Percentiles rank a stretch among this genome's conserved stretches.
These are phyloP conservation scores for Amaurobius ferox DNA, from an alignment of 2,888 invertebrate genomes.

Conservation along the genomic window DNA sequence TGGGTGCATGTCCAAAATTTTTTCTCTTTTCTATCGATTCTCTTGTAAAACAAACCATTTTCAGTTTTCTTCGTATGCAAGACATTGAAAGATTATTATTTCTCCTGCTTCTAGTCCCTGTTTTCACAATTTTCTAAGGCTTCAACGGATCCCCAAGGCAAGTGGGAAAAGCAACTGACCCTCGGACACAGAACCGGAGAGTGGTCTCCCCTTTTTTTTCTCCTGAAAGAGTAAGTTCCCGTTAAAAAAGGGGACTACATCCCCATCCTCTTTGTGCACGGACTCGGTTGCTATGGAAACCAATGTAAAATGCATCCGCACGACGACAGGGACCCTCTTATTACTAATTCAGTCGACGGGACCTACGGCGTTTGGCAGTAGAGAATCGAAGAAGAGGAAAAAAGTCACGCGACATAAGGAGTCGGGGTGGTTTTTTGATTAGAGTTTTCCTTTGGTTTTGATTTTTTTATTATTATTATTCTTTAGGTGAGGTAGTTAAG, in stretches of 20 bases:
- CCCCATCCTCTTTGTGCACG: slow-evolving; percentile 60
- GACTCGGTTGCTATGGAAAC: slow-evolving; percentile 52
- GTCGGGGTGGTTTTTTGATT: not conserved
- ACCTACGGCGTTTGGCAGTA: not conserved
- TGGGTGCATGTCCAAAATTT: too few relatives aligned
- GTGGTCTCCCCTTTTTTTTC: slow-evolving; percentile 6
- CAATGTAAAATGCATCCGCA: slow-evolving; percentile 64
- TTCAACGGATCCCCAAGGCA: slow-evolving; percentile 22
- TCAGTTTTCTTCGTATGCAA: too few relatives aligned
- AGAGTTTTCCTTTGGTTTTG: not conserved
- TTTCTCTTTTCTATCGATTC: too few relatives aligned
- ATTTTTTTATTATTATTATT: not conserved
- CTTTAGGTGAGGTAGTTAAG: slow-evolving; percentile 1
- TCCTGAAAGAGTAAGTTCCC: slow-evolving; percentile 5
- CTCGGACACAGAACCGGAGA: slow-evolving; percentile 28
- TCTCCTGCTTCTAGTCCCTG: too few relatives aligned
- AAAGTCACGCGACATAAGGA: slow-evolving; percentile 20
- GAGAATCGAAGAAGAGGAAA: slow-evolving; percentile 11
- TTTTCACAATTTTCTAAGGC: too few relatives aligned
- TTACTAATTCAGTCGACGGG: slow-evolving; percentile 31
- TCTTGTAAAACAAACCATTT: too few relatives aligned
- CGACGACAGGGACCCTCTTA: slow-evolving; percentile 24
- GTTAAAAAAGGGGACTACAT: slow-evolving; percentile 21
- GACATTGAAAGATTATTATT: too few relatives aligned
- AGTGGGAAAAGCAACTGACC: slow-evolving; percentile 46